Evolutionary conservation across 2,113 vertebrate species (phyloP).

Genomic region (Eublepharis macularius): DNA sequence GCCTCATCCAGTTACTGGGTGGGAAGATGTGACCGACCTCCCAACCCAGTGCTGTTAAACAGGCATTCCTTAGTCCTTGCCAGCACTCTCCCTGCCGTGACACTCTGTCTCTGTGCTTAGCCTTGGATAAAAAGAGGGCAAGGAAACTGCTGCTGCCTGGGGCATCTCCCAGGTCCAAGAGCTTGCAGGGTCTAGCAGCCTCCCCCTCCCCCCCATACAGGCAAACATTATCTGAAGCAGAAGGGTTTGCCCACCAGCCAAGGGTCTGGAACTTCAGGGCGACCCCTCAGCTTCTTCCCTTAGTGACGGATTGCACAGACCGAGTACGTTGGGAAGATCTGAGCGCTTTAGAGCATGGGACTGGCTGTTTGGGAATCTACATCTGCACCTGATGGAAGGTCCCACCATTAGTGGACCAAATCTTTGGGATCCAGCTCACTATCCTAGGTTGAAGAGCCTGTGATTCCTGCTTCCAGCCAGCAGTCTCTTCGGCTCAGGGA

Average conservation of each 20-base stretch:
- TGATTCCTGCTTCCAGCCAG: background rate
- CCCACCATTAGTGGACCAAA: no score
- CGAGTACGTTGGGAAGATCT: background rate
- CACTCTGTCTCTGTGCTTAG: constrained; percentile 49
- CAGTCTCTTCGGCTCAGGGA: no score
- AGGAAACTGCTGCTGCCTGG: background rate
- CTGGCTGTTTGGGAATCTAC: background rate
- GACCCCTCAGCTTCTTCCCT: background rate
- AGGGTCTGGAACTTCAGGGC: background rate
- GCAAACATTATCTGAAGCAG: background rate
- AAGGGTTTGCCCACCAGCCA: background rate
- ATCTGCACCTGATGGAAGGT: background rate
- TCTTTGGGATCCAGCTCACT: no score
- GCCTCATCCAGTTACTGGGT: constrained; percentile 58
- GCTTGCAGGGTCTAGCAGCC: no score
- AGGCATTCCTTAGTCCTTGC: constrained; percentile 58
- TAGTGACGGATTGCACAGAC: no score
- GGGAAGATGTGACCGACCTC: constrained; percentile 68
- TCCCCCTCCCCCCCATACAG: background rate
- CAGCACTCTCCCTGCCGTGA: constrained; percentile 61
- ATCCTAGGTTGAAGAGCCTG: background rate
- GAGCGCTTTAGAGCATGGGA: background rate
- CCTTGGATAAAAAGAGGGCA: background rate
- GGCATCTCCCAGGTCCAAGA: background rate
- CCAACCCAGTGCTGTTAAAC: constrained; percentile 67